phyloP scores from a whole-genome alignment of 2,113 vertebrate species.

The Axis porcinus region DNA sequence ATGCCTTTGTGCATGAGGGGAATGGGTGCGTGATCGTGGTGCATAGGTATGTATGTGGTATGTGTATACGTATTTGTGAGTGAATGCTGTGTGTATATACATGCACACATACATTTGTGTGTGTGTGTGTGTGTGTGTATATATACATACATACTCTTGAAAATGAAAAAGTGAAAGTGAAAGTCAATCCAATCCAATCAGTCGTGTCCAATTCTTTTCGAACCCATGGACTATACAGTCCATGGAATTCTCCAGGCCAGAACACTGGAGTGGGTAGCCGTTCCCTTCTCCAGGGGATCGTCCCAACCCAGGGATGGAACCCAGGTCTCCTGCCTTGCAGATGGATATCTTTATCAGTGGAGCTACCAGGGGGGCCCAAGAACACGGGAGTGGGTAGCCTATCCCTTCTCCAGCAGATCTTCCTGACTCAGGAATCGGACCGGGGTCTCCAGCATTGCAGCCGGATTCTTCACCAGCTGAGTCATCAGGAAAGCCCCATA shows the following conservation, averaged over 20 bases:
- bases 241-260: background rate
- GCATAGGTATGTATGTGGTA: background rate
- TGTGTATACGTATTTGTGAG: rapidly evolving
- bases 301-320: background rate
- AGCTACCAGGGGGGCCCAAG: background rate
- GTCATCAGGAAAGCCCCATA: background rate
- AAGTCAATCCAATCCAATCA: rapidly evolving
- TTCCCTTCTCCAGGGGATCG: no score
- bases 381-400: background rate
- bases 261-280: background rate
- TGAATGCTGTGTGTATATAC: no score
- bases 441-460: rapidly evolving
- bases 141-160: background rate
- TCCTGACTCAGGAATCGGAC: background rate
- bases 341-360: background rate
- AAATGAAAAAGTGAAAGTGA: background rate
- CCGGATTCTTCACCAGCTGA: rapidly evolving
- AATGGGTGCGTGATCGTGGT: background rate
- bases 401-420: background rate
- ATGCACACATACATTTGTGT: background rate
- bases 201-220: background rate
- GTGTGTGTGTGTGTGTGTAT: no score
- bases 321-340: background rate
- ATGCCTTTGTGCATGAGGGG: no score
- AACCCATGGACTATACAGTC: background rate